Evolutionary conservation across 2,888 invertebrate genomes (phyloP).

Genomic region (Subacronicta megacephala): DNA sequence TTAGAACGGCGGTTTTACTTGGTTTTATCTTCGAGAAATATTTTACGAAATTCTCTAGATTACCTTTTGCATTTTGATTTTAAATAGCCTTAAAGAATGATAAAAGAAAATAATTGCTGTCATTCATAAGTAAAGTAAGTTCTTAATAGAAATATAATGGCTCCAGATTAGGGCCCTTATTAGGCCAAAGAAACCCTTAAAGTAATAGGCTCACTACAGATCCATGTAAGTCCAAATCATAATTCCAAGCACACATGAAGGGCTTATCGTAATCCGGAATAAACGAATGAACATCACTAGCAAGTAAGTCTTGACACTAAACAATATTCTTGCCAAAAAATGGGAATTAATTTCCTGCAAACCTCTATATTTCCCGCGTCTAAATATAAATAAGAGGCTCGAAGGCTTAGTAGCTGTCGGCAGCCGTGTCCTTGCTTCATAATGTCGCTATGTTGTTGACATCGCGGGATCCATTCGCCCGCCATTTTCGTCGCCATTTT

Average conservation of each 20-base stretch:
- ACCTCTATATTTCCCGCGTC: slow-evolving; percentile 73
- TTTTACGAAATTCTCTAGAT: slow-evolving; percentile 1
- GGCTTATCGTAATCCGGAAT: slow-evolving; percentile 57
- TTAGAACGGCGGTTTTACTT: slow-evolving; percentile 33
- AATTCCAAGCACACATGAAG: slow-evolving; percentile 44
- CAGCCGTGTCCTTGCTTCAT: slow-evolving; percentile 80
- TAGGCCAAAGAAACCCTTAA: not conserved
- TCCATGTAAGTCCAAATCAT: slow-evolving; percentile 33
- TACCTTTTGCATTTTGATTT: not conserved
- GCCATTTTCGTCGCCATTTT: slow-evolving; percentile 72
- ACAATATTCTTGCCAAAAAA: slow-evolving; percentile 65
- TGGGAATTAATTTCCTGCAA: slow-evolving; percentile 71
- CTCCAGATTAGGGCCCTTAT: slow-evolving; percentile 16
- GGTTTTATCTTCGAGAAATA: slow-evolving; percentile 24
- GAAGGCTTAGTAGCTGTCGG: slow-evolving; percentile 83
- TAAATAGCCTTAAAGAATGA: not conserved
- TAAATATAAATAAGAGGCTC: slow-evolving; percentile 76
- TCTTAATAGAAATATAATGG: slow-evolving; percentile 12
- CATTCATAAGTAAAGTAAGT: slow-evolving; percentile 10
- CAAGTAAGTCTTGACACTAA: slow-evolving; percentile 65
- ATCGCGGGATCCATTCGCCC: slow-evolving; percentile 74
- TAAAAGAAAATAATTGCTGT: slow-evolving; percentile 4
- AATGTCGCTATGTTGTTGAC: slow-evolving; percentile 81
- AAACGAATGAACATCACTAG: slow-evolving; percentile 57
- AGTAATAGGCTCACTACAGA: slow-evolving; percentile 8